Evolutionary conservation across 2,797 vertebrate species (phyloP).

Genomic region (Melopsittacus undulatus): DNA sequence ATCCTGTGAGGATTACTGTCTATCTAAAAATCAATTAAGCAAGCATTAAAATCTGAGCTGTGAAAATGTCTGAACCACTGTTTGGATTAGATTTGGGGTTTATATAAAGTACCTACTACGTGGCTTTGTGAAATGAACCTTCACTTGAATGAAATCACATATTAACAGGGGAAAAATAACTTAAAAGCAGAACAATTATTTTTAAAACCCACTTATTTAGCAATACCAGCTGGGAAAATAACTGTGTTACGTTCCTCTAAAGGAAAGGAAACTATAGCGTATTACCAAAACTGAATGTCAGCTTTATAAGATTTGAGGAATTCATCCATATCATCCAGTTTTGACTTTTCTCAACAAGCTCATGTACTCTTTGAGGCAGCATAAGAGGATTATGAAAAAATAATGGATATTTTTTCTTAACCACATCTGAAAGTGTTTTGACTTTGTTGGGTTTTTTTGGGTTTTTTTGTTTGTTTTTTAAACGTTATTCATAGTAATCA

Average conservation of each 20-base stretch:
- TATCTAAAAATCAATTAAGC: not conserved
- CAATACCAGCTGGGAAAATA: not conserved
- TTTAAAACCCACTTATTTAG: accelerated
- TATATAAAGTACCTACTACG: not conserved
- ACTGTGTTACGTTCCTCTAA: not conserved
- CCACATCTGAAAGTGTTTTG: not conserved
- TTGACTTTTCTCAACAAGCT: not conserved
- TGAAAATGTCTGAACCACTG: not conserved
- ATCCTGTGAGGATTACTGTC: not conserved
- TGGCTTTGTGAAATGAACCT: not conserved
- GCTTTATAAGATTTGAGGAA: not conserved
- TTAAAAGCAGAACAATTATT: not conserved
- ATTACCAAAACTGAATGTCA: not conserved
- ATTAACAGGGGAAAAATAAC: not conserved
- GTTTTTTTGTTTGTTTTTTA: not conserved
- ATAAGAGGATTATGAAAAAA: not conserved
- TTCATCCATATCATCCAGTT: not conserved
- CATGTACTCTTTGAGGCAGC: not conserved
- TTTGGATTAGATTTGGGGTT: not conserved
- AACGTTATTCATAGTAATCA: not conserved
- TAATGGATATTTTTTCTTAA: not conserved
- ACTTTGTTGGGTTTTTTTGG: not conserved
- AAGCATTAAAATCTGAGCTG: not conserved
- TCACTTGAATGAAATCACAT: not conserved
- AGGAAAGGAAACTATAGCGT: not conserved